Percentiles rank a stretch among this genome's conserved stretches.
phyloP scores from a whole-genome alignment of 92 coral and sea anemone species.

The Parazoanthus atlanticus region DNA sequence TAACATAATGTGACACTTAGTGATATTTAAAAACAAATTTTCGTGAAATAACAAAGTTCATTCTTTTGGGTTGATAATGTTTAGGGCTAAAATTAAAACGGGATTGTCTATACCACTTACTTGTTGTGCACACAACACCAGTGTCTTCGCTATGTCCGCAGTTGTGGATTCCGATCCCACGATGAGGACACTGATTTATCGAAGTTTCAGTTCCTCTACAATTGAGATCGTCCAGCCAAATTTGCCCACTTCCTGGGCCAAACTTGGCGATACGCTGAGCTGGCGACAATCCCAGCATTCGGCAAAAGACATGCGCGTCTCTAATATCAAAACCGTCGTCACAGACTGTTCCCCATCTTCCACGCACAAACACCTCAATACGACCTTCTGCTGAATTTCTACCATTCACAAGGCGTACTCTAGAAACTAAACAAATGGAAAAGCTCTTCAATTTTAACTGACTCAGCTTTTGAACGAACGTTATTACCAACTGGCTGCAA shows the following conservation, averaged over 20 bases:
- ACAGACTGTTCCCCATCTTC: slow-evolving; percentile 33
- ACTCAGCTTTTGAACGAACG: no score
- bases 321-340: not conserved
- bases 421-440: not conserved
- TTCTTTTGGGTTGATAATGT: no score
- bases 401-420: slow-evolving; percentile 13
- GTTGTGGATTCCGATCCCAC: not conserved
- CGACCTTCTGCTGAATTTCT: not conserved
- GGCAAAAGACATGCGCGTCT: no score
- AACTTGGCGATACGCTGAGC: not conserved
- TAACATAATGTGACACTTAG: no score
- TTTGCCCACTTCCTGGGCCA: slow-evolving; percentile 3
- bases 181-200: not conserved
- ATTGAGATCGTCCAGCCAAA: not conserved
- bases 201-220: slow-evolving; percentile 10
- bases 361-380: slow-evolving; percentile 1
- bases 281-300: no score
- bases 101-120: no score
- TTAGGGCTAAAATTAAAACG: no score
- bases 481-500: no score
- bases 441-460: no score
- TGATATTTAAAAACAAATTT: no score
- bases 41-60: no score
- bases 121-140: no score
- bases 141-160: not conserved